These are phyloP conservation scores for Protonibea diacanthus DNA, from an alignment of 2,797 vertebrate genomes.

Conservation along the genomic window DNA sequence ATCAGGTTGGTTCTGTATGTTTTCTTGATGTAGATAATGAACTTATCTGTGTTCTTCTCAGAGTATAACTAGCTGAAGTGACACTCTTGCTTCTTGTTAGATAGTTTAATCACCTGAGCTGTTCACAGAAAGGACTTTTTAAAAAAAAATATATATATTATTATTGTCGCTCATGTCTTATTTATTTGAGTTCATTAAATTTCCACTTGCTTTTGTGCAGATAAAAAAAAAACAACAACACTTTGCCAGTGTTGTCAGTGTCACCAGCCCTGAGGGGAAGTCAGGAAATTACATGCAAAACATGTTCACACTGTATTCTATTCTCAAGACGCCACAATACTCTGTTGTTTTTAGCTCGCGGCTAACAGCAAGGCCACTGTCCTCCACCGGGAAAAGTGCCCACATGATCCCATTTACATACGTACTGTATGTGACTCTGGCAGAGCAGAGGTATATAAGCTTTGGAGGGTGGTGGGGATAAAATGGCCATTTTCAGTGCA, in stretches of 20 bases:
- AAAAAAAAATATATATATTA: too few relatives aligned
- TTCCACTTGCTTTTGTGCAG: slow-evolving; percentile 36
- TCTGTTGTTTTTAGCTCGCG: slow-evolving; percentile 50
- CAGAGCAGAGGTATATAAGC: slow-evolving; percentile 40
- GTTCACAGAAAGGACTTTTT: slow-evolving; percentile 3
- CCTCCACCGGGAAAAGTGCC: slow-evolving; percentile 35
- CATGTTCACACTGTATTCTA: slow-evolving; percentile 56
- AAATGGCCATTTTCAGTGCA: slow-evolving; percentile 53
- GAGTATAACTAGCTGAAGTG: slow-evolving; percentile 25
- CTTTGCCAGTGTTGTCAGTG: slow-evolving; percentile 31
- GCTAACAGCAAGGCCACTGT: slow-evolving; percentile 25
- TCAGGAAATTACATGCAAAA: slow-evolving; percentile 63
- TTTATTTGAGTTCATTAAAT: slow-evolving; percentile 62
- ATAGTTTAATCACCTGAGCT: slow-evolving; percentile 33
- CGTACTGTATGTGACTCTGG: slow-evolving; percentile 21
- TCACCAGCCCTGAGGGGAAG: slow-evolving; percentile 56
- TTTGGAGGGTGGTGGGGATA: neutral
- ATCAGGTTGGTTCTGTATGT: slow-evolving; percentile 31
- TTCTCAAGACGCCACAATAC: slow-evolving; percentile 36
- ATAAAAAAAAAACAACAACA: slow-evolving; percentile 33
- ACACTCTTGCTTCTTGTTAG: slow-evolving; percentile 23
- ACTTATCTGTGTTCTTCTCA: slow-evolving; percentile 26
- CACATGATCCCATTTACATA: slow-evolving; percentile 52
- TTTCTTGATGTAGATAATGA: slow-evolving; percentile 49
- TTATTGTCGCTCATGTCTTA: slow-evolving; percentile 42